These are phyloP conservation scores for Andricus curvator DNA, from an alignment of 2,888 invertebrate genomes.

Conservation along the genomic window DNA sequence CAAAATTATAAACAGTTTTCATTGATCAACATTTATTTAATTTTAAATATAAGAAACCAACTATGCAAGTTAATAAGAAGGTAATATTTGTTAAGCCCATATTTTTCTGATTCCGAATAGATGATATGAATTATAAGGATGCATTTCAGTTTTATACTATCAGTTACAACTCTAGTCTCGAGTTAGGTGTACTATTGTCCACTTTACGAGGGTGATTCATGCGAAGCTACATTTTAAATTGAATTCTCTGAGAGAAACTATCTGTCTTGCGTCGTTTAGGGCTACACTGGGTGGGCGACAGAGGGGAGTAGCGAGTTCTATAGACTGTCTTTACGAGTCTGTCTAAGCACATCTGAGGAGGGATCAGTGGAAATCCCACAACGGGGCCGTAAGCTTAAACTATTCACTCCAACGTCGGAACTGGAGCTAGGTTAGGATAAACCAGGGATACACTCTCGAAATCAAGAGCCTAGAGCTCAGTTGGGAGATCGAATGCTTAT, in stretches of 20 bases:
- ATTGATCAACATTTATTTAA: too few species aligned
- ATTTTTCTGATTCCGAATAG: not conserved
- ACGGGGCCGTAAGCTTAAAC: slow-evolving; percentile 31
- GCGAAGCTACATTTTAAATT: slow-evolving; percentile 7
- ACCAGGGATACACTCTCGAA: slow-evolving; percentile 30
- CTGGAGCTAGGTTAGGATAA: slow-evolving; percentile 32
- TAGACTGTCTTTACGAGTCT: slow-evolving; percentile 31
- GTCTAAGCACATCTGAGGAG: slow-evolving; percentile 37
- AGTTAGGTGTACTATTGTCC: not conserved
- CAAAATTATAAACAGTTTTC: too few species aligned
- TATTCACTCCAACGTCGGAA: slow-evolving; percentile 29
- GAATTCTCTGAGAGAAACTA: slow-evolving; percentile 13
- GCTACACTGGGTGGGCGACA: slow-evolving; percentile 4
- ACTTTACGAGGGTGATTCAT: not conserved
- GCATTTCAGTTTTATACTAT: not conserved
- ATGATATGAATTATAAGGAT: not conserved
- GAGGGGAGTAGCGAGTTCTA: slow-evolving; percentile 1
- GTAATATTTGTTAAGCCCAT: too few species aligned
- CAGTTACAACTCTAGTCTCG: not conserved
- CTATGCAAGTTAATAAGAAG: too few species aligned
- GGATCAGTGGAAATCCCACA: slow-evolving; percentile 38
- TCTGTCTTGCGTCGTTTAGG: slow-evolving; percentile 29
- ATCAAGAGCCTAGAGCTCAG: slow-evolving; percentile 23
- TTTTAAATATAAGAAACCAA: too few species aligned
- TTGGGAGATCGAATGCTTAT: slow-evolving; percentile 15